phyloP scores from a whole-genome alignment of 2,888 invertebrate genomes.

The Lepeophtheirus nordmannii region DNA sequence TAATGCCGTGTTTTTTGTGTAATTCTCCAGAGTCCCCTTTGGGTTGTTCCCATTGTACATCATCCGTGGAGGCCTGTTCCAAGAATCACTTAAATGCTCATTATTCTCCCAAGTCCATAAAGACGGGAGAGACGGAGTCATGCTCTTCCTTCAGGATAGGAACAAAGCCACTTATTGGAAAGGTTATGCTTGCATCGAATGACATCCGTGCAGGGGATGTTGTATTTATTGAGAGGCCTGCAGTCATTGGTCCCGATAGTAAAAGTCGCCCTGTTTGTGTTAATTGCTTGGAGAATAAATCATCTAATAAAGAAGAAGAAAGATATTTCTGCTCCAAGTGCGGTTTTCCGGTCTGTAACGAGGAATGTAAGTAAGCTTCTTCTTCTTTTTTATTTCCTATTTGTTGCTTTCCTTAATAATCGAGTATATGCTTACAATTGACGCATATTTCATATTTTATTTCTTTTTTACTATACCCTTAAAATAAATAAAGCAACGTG shows the following conservation, averaged over 20 bases:
- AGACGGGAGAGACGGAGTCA: background rate
- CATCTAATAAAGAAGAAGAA: background rate
- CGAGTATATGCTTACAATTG: too few relatives aligned
- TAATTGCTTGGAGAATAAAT: background rate
- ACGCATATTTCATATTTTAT: too few relatives aligned
- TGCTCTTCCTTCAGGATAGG: background rate
- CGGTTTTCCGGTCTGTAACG: background rate
- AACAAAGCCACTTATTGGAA: background rate
- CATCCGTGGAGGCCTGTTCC: background rate
- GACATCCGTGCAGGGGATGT: background rate
- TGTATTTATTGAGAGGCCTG: background rate
- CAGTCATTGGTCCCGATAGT: background rate
- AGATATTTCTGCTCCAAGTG: background rate
- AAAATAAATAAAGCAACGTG: too few relatives aligned
- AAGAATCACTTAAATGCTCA: background rate
- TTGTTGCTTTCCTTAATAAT: too few relatives aligned
- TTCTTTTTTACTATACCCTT: too few relatives aligned
- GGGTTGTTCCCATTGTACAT: background rate
- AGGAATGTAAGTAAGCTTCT: background rate
- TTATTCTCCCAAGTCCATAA: background rate
- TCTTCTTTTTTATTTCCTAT: too few relatives aligned
- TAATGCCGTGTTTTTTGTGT: background rate
- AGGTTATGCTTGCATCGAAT: background rate
- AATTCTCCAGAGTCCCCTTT: background rate
- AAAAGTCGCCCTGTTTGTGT: background rate